Conservation (phyloP, 2,113 vertebrate species). For the Callocephalon fimbriatum region DNA sequence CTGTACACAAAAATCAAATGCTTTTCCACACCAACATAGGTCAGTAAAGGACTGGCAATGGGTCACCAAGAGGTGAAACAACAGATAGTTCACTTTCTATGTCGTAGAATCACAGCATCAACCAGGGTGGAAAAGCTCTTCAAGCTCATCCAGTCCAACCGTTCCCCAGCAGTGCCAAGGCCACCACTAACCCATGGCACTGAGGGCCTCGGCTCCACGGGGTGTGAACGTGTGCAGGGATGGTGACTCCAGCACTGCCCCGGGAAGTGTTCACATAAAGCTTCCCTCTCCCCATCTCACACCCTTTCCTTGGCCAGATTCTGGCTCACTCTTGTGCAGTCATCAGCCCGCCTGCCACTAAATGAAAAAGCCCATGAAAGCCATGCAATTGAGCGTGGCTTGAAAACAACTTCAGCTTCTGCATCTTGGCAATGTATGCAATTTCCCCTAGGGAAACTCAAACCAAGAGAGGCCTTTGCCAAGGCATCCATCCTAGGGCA, state of each 20-base stretch:
- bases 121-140: background rate
- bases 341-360: background rate
- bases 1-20: background rate
- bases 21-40: background rate
- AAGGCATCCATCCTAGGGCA: background rate
- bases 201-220: background rate
- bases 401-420: background rate
- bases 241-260: background rate
- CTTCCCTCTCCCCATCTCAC: background rate
- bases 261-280: background rate
- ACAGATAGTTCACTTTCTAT: background rate
- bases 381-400: background rate
- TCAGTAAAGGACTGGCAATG: background rate
- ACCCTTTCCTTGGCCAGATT: background rate
- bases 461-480: background rate
- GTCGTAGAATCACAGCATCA: background rate
- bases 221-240: background rate
- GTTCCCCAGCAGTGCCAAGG: background rate
- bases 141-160: background rate
- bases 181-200: background rate
- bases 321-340: background rate
- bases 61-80: background rate
- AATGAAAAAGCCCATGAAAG: background rate
- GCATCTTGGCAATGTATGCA: accelerated
- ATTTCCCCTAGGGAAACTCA: background rate